Percentiles rank a stretch among this genome's conserved stretches.
phyloP scores from a whole-genome alignment of 2,797 vertebrate genomes.

The Bradypus variegatus region DNA sequence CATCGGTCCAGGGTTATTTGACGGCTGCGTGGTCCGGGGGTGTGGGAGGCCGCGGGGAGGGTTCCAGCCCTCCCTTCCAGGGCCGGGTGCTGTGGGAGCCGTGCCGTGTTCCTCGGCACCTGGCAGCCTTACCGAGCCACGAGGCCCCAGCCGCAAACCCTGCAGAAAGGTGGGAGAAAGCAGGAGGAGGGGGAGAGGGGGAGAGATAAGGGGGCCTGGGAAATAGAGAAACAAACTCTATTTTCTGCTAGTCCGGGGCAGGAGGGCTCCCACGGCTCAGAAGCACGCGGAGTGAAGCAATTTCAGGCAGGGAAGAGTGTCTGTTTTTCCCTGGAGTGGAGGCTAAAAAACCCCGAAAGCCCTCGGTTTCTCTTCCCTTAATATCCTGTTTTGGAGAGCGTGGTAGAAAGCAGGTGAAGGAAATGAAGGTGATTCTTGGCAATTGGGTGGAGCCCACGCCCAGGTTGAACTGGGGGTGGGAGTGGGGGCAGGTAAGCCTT shows the following conservation, averaged over 20 bases:
- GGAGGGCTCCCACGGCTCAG: conserved; percentile 75
- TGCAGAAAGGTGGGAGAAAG: not conserved
- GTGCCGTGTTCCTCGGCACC: conserved; percentile 66
- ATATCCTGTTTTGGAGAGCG: conserved; percentile 72
- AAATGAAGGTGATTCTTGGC: conserved; percentile 50
- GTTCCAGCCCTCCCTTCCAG: not conserved
- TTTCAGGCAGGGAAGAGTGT: conserved; percentile 76
- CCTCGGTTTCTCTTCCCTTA: conserved; percentile 70
- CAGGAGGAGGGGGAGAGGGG: not conserved
- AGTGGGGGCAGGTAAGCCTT: not conserved
- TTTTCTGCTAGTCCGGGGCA: conserved; percentile 76
- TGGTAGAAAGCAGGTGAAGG: conserved; percentile 59
- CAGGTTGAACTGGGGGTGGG: conserved; percentile 33
- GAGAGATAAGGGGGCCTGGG: conserved; percentile 35
- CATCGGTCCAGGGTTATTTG: conserved; percentile 59
- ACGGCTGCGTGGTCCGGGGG: conserved; percentile 51
- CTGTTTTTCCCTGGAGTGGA: conserved; percentile 76
- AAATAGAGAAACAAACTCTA: conserved; percentile 73
- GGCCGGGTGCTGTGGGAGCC: conserved; percentile 50
- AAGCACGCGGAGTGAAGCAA: conserved; percentile 72
- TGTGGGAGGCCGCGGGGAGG: conserved; percentile 33
- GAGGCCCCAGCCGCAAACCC: conserved; percentile 53
- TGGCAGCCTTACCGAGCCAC: conserved; percentile 59
- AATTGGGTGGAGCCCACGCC: conserved; percentile 41
- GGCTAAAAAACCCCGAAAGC: conserved; percentile 73